Percentiles rank a stretch among this genome's conserved stretches.
Evolutionary conservation across 2,888 invertebrate genomes (phyloP).

Genomic region (Andrena dorsata): DNA sequence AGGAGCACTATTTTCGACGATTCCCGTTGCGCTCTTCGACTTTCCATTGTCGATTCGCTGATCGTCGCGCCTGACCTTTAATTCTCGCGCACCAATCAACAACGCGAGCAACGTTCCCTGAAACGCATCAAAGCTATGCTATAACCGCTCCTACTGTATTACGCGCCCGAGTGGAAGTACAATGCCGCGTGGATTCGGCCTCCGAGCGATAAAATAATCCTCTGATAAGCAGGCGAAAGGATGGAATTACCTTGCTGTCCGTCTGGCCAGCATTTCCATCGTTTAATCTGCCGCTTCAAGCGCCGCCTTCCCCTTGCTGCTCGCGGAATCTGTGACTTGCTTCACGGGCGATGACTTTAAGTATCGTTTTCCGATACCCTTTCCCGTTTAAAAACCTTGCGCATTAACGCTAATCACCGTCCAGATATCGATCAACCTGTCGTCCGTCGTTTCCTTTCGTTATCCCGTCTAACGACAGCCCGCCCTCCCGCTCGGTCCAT

Average conservation of each 20-base stretch:
- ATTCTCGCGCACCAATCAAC: constrained; percentile 34
- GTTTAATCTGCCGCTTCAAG: constrained; percentile 7
- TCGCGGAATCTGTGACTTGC: constrained; percentile 1
- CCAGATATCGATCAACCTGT: constrained; percentile 21
- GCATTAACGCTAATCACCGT: constrained; percentile 18
- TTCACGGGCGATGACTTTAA: constrained; percentile 23
- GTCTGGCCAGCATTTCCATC: constrained; percentile 19
- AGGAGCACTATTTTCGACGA: constrained; percentile 23
- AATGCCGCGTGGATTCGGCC: constrained; percentile 6
- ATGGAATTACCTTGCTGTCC: constrained; percentile 1
- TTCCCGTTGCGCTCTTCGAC: constrained; percentile 13
- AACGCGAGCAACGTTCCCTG: constrained; percentile 27
- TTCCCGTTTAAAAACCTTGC: constrained; percentile 26
- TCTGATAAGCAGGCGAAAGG: not conserved
- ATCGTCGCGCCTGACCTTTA: constrained; percentile 49
- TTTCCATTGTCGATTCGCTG: constrained; percentile 43
- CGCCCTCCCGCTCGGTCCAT: not conserved
- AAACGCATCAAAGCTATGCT: constrained; percentile 33
- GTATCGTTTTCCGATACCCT: constrained; percentile 41
- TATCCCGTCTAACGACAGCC: not conserved
- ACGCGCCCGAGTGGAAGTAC: not conserved
- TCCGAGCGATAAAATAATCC: constrained; percentile 14
- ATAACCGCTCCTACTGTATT: constrained; percentile 32
- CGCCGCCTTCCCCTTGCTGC: not conserved
- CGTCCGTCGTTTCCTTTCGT: not conserved